These are phyloP conservation scores for Indicator maculatus DNA, from an alignment of 2,113 vertebrate genomes.

Conservation along the genomic window DNA sequence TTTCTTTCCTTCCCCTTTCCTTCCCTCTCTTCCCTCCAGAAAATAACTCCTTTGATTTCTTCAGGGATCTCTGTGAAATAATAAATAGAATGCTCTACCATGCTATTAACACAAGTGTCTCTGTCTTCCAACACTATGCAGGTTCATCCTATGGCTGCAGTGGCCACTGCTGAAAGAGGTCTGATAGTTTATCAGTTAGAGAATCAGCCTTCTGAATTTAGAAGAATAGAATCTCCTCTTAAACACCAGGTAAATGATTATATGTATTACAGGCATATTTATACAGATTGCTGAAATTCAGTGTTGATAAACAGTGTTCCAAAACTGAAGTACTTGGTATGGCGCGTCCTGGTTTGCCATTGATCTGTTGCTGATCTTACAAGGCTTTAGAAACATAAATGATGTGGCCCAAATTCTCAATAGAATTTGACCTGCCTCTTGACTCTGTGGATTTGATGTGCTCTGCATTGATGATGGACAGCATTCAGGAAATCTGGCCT, in stretches of 20 bases:
- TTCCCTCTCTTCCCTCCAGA: accelerated
- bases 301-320: not conserved
- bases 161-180: constrained; percentile 94
- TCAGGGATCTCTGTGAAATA: not conserved
- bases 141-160: constrained; percentile 98
- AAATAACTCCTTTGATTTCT: not conserved
- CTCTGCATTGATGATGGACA: not conserved
- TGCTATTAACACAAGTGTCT: not conserved
- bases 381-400: not conserved
- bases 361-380: not conserved
- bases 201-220: constrained; percentile 96
- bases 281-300: not conserved
- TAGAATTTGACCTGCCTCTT: not conserved
- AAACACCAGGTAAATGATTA: constrained; percentile 90
- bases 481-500: not conserved
- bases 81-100: not conserved
- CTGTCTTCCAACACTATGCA: constrained; percentile 31
- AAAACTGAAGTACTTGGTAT: not conserved
- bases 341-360: not conserved
- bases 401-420: not conserved
- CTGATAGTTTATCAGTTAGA: constrained; percentile 97
- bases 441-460: not conserved
- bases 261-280: not conserved
- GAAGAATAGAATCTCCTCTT: constrained; percentile 96
- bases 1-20: not conserved